A percentile compares a stretch with the other conserved stretches of the same genome.
These are phyloP conservation scores for Sciurus niger DNA, from an alignment of 2,113 vertebrate species.

Conservation along the genomic window DNA sequence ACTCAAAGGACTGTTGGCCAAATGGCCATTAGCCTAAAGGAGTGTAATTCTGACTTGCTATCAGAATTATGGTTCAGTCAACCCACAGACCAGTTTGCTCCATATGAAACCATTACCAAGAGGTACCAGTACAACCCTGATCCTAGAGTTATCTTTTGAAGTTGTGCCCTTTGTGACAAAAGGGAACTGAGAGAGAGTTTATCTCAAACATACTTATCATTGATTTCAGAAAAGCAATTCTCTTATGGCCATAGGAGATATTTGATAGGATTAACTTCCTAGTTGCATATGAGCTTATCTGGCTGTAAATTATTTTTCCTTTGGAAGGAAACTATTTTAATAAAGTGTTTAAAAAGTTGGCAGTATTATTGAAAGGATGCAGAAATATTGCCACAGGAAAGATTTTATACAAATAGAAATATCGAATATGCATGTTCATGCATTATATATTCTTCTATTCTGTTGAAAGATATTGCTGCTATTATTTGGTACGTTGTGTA, in stretches of 20 bases:
- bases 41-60: constrained; percentile 43
- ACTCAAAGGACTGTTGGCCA: constrained; percentile 10
- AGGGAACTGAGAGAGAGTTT: background rate
- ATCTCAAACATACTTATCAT: background rate
- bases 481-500: background rate
- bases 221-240: constrained; percentile 36
- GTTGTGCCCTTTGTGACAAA: constrained; percentile 35
- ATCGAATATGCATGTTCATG: background rate
- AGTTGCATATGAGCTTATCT: background rate
- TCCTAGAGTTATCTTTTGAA: background rate
- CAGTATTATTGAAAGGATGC: constrained; percentile 57
- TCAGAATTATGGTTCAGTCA: constrained; percentile 34
- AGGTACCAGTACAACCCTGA: background rate
- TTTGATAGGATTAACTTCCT: constrained; percentile 45
- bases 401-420: constrained; percentile 38
- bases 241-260: background rate
- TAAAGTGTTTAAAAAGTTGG: constrained; percentile 13
- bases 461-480: background rate
- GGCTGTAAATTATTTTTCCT: constrained; percentile 43
- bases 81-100: constrained; percentile 4
- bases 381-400: constrained; percentile 15
- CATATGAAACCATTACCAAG: background rate
- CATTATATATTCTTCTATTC: background rate
- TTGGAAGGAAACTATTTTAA: constrained; percentile 52
- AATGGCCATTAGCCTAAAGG: constrained; percentile 34